Conservation (phyloP, 2,797 vertebrate species). For the Malurus leucopterus region DNA sequence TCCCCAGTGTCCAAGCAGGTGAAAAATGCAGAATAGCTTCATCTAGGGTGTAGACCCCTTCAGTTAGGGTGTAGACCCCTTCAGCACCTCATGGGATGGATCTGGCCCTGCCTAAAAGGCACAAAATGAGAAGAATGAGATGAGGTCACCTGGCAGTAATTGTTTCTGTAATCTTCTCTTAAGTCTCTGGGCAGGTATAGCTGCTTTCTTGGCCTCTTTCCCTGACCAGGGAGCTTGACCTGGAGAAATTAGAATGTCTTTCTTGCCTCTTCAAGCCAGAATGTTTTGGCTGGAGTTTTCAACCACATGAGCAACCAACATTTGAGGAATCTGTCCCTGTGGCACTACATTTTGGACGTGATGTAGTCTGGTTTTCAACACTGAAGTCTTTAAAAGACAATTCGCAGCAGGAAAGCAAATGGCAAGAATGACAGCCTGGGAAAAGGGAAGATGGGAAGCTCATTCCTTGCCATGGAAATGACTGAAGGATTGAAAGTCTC, state of each 20-base stretch:
- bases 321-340: not conserved
- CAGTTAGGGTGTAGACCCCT: not conserved
- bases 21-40: not conserved
- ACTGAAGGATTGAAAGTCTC: not conserved
- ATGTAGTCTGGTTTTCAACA: not conserved
- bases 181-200: not conserved
- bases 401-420: not conserved
- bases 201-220: not conserved
- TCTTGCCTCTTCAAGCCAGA: not conserved
- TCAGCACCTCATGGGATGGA: not conserved
- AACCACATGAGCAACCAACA: not conserved
- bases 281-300: not conserved
- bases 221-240: not conserved
- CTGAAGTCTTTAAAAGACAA: not conserved
- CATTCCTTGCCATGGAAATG: accelerated
- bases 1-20: not conserved
- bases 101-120: not conserved
- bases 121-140: not conserved
- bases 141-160: not conserved
- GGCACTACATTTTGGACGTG: not conserved
- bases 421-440: not conserved
- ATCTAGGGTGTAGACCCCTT: not conserved
- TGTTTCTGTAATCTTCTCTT: not conserved
- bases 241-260: not conserved
- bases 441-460: not conserved